Percentiles rank a stretch among this genome's conserved stretches.
Conservation (phyloP, 2,797 vertebrate genomes). For the Amazonetta brasiliensis region DNA sequence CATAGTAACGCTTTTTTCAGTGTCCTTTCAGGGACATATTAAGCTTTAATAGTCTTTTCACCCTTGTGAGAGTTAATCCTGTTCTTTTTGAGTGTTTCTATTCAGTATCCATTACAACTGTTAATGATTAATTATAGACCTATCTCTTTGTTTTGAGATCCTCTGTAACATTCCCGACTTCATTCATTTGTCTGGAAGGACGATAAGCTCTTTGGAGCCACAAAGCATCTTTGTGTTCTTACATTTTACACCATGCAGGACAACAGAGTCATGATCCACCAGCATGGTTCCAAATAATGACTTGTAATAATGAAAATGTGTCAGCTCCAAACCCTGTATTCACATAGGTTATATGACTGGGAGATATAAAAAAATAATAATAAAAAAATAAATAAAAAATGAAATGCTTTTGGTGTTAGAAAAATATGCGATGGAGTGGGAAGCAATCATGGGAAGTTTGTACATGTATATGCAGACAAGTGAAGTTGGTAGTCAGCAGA, state of each 20-base stretch:
- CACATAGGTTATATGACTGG: not conserved
- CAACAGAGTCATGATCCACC: not conserved
- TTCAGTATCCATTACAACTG: not conserved
- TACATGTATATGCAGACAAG: not conserved
- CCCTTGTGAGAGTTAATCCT: not conserved
- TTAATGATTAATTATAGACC: not conserved
- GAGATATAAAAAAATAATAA: not conserved
- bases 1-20: not conserved
- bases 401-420: not conserved
- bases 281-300: not conserved
- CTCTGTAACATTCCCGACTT: not conserved
- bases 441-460: not conserved
- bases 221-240: not conserved
- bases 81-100: not conserved
- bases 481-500: not conserved
- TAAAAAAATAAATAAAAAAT: not conserved
- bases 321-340: not conserved
- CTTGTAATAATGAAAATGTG: not conserved
- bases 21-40: not conserved
- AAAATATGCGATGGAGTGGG: not conserved
- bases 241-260: not conserved
- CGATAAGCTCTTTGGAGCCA: not conserved
- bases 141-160: not conserved
- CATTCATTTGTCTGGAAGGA: not conserved
- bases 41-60: not conserved